phyloP scores from a whole-genome alignment of 2,888 invertebrate genomes.

The Eurytoma adleriae region DNA sequence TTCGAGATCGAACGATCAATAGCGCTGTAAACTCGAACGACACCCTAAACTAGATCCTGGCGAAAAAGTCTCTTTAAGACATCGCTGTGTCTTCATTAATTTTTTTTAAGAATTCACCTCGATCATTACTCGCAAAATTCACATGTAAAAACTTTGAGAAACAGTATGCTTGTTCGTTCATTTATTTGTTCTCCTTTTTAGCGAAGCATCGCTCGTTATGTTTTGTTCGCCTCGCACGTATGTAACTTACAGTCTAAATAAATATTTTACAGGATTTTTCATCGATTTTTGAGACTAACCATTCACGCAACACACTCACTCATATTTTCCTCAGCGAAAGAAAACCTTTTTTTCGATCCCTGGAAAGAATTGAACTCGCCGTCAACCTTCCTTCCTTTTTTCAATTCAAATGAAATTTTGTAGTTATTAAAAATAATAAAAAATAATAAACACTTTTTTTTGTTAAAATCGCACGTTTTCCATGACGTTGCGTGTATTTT shows the following conservation, averaged over 20 bases:
- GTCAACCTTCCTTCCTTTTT: conserved; percentile 10
- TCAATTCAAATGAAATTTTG: not conserved
- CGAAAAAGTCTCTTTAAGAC: conserved; percentile 14
- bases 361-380: conserved; percentile 13
- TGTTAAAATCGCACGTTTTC: conserved; percentile 1
- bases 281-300: conserved; percentile 51
- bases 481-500: not conserved
- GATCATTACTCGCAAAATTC: conserved; percentile 6
- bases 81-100: not conserved
- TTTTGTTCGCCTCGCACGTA: not conserved
- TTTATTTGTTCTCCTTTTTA: not conserved
- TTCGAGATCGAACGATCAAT: conserved; percentile 29
- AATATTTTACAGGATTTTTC: conserved; percentile 66
- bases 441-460: conserved; percentile 12
- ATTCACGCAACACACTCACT: conserved; percentile 22
- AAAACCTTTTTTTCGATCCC: conserved; percentile 33
- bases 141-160: conserved; percentile 21
- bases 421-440: not conserved
- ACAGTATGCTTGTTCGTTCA: conserved; percentile 10
- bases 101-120: not conserved
- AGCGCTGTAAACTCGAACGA: not conserved
- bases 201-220: conserved; percentile 25
- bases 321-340: conserved; percentile 39
- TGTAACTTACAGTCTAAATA: conserved; percentile 63
- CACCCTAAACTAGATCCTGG: conserved; percentile 18